Evolutionary conservation across 1,140 invertebrate genomes (phyloP).

Genomic region (Battus philenor): DNA sequence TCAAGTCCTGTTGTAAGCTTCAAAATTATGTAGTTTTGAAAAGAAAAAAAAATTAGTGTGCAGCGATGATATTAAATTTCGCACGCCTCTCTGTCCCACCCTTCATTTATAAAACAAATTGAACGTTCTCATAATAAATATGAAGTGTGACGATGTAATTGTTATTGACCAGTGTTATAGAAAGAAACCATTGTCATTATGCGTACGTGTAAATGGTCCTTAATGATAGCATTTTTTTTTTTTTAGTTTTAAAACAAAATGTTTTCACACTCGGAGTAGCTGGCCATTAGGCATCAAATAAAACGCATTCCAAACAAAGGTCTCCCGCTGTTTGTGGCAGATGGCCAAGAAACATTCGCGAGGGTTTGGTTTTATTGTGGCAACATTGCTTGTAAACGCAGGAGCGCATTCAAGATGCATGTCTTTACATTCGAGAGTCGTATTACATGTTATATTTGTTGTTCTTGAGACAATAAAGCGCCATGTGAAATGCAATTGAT

Average conservation of each 20-base stretch:
- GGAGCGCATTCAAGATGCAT: not conserved
- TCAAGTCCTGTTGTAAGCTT: too few species aligned
- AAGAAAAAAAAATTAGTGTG: too few species aligned
- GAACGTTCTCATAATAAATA: too few species aligned
- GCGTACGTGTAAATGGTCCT: too few species aligned
- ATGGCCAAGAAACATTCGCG: conserved; percentile 7
- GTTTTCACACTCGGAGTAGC: not conserved
- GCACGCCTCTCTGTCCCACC: too few species aligned
- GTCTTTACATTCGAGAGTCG: not conserved
- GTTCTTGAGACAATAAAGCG: conserved; percentile 1
- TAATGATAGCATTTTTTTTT: too few species aligned
- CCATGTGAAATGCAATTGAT: conserved; percentile 4
- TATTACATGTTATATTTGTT: not conserved
- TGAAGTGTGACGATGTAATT: too few species aligned
- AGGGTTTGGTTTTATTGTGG: not conserved
- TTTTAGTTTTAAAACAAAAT: conserved; percentile 1
- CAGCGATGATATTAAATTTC: too few species aligned
- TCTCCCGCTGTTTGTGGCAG: not conserved
- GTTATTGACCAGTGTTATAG: too few species aligned
- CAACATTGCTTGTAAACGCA: not conserved
- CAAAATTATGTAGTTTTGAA: too few species aligned
- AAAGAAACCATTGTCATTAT: too few species aligned
- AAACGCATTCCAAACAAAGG: conserved; percentile 2
- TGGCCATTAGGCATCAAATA: not conserved
- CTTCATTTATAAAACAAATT: too few species aligned